phyloP scores from a whole-genome alignment of 2,113 vertebrate species.

The Ochotona curzoniae region DNA sequence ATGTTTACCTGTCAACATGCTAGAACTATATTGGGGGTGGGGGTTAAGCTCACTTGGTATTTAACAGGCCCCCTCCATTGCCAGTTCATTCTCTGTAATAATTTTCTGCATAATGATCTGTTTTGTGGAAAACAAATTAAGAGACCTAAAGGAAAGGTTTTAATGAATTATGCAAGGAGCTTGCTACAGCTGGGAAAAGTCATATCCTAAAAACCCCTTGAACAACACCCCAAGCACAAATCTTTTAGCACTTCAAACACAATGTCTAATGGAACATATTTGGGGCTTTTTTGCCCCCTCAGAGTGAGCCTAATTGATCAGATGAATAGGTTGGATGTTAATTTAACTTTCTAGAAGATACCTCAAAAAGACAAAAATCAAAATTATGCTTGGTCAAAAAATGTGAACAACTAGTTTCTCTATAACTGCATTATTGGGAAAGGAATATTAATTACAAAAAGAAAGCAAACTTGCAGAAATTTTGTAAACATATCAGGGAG shows the following conservation, averaged over 20 bases:
- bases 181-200: neutral
- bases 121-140: conserved; percentile 43
- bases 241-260: conserved; percentile 1
- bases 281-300: neutral
- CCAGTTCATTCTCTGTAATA: neutral
- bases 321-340: conserved; percentile 40
- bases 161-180: neutral
- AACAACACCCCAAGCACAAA: neutral
- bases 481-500: neutral
- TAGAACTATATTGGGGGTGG: neutral
- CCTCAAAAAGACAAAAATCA: conserved; percentile 42
- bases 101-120: neutral
- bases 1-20: neutral
- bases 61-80: neutral
- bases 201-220: neutral
- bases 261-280: conserved; percentile 55
- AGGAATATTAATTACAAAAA: conserved; percentile 58
- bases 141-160: conserved; percentile 12
- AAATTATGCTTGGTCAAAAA: conserved; percentile 7
- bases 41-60: neutral
- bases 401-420: neutral
- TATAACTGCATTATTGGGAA: neutral
- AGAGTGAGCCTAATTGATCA: neutral
- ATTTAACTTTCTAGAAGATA: conserved; percentile 11
- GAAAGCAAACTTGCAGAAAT: conserved; percentile 51